Percentiles rank a stretch among this genome's conserved stretches.
These are phyloP conservation scores for Tragelaphus scriptus DNA, from an alignment of 2,113 vertebrate species.

Conservation along the genomic window DNA sequence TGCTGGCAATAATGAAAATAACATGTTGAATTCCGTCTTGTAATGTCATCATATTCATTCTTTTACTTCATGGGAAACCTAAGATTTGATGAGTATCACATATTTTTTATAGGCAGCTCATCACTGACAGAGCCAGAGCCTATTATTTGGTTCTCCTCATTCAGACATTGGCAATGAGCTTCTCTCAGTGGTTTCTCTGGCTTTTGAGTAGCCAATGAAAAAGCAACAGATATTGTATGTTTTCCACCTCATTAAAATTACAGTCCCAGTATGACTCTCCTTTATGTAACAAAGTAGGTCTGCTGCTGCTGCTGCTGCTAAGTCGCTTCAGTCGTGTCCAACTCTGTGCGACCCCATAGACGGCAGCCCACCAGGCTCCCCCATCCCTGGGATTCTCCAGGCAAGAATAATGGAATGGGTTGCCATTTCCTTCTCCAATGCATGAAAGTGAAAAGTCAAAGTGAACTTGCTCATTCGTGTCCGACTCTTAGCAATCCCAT, in stretches of 20 bases:
- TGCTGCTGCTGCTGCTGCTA: background rate
- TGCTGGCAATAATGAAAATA: slow-evolving; percentile 46
- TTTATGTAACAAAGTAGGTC: background rate
- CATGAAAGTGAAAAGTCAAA: too few relatives aligned
- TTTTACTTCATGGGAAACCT: slow-evolving; percentile 41
- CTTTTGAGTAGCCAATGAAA: background rate
- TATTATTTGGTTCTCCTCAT: background rate
- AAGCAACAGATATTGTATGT: background rate
- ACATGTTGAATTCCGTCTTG: slow-evolving; percentile 30
- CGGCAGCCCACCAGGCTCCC: too few relatives aligned
- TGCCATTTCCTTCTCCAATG: too few relatives aligned
- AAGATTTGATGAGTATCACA: slow-evolving; percentile 18
- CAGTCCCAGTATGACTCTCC: background rate
- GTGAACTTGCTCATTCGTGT: too few relatives aligned
- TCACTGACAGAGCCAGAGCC: background rate
- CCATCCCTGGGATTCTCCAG: too few relatives aligned
- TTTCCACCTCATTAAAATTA: background rate
- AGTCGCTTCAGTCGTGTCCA: too few relatives aligned
- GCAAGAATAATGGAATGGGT: too few relatives aligned
- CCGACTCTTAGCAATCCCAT: too few relatives aligned
- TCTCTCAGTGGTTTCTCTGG: background rate
- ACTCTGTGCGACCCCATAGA: too few relatives aligned
- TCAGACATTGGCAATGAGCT: background rate
- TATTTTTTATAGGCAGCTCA: background rate
- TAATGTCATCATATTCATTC: slow-evolving; percentile 1